phyloP scores from a whole-genome alignment of 2,888 invertebrate species.

The Poecilobothrus nobilitatus region DNA sequence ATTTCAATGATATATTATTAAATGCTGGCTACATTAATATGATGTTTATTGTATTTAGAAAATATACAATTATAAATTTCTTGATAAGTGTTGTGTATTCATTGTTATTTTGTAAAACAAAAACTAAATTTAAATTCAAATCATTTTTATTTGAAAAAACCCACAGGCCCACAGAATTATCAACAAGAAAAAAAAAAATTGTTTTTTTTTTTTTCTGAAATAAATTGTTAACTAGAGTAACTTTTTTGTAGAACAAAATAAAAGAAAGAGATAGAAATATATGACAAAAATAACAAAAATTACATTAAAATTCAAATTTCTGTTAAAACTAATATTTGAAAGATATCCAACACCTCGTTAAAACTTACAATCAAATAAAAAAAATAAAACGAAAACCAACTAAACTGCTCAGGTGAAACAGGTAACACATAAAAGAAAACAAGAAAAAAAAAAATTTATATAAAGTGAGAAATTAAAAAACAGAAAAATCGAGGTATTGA shows the following conservation, averaged over 20 bases:
- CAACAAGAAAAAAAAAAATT: not conserved
- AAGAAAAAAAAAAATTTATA: not conserved
- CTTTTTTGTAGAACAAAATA: not conserved
- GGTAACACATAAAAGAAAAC: not conserved
- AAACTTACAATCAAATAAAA: not conserved
- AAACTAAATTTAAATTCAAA: not conserved
- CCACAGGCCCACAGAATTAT: not conserved
- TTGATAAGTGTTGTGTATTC: no score
- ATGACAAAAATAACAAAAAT: not conserved
- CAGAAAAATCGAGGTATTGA: no score
- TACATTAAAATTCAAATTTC: not conserved
- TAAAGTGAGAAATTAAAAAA: no score
- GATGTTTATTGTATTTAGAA: no score
- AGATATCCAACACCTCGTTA: not conserved
- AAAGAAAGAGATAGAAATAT: not conserved
- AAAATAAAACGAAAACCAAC: not conserved
- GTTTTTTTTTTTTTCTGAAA: not conserved
- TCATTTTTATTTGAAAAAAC: not conserved
- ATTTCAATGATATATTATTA: no score
- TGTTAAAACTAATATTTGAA: not conserved
- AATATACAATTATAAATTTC: no score
- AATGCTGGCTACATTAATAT: no score
- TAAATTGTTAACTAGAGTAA: not conserved
- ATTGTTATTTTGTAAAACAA: not conserved
- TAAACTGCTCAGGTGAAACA: not conserved